Evolutionary conservation across 2,888 invertebrate species (phyloP), one percentile per base, ranked within the genome.

Genomic region (Dasysyrphus albostriatus): DNA sequence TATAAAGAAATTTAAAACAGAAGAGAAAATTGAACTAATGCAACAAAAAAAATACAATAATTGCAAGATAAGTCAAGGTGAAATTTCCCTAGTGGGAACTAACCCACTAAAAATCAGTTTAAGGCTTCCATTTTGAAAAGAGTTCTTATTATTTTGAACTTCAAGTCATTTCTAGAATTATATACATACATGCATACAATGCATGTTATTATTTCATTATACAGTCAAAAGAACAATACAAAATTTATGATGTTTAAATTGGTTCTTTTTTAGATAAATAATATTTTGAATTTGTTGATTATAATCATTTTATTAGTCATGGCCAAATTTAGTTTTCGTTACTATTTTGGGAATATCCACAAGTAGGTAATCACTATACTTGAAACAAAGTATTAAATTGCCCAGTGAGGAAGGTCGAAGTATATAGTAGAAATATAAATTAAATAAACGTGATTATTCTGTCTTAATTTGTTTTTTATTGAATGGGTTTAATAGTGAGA

Each of bases 391-490:
- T 49, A 32, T 32, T 1, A 32, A 42, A 29, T 42, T 42, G 8
- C 8, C 2, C 24, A 61, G 42, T 61, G 61, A 14, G 61, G 61
- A 61, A 61, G 61, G 61, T 61, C 61, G 42, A n/a, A n/a, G n/a
- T n/a, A n/a, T n/a, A n/a, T n/a, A 12, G 61, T 12, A 7, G 16
- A 34, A 37, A 37, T 34, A 58, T 24, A 12, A 29, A 54, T 3
- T 32, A 4, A 7, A 14, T n/a, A 54, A 32, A 14, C 12, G 51
- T 24, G 51, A 51, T 29, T 29, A 12, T 24, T 51, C 6, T 24
- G 10, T 16, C 7, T 16, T 39, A 6, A 5, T n/a, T 14, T 44
- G 4, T 5, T 6, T 49, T 49, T 54, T n/a, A n/a, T n/a, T n/a
- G n/a, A n/a, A n/a, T n/a, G n/a, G n/a, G n/a, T n/a, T n/a, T 32